Conservation (phyloP, 2,888 invertebrate genomes). For the Petrolisthes cinctipes region DNA sequence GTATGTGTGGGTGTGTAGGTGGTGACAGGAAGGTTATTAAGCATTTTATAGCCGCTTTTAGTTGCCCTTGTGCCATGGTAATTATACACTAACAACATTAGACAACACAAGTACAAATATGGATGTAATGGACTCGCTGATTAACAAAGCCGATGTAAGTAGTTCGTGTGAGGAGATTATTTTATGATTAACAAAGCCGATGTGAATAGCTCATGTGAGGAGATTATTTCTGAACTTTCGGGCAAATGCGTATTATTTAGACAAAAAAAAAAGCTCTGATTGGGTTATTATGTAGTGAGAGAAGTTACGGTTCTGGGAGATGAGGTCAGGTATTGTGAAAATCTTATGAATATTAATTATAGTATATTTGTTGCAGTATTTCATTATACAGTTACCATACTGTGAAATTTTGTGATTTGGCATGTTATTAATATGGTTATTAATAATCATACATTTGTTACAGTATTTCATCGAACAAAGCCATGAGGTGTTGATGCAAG, state of each 20-base stretch:
- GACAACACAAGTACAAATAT: conserved; percentile 5
- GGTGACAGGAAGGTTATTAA: too few species aligned
- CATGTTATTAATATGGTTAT: neutral
- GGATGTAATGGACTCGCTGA: conserved; percentile 53
- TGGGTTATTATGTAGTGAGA: too few species aligned
- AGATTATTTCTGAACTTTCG: too few species aligned
- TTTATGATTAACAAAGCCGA: too few species aligned
- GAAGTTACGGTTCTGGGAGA: too few species aligned
- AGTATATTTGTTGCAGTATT: neutral
- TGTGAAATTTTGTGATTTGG: neutral
- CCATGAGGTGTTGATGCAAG: conserved; percentile 57
- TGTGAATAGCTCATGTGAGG: too few species aligned
- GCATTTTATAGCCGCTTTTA: too few species aligned
- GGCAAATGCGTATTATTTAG: too few species aligned
- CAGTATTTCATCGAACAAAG: conserved; percentile 62
- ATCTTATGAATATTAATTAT: neutral
- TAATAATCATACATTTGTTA: conserved; percentile 6
- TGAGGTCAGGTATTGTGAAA: neutral
- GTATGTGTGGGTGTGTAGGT: too few species aligned
- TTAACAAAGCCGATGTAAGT: conserved; percentile 63
- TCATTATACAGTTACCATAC: neutral
- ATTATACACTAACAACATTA: neutral
- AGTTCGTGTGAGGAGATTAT: too few species aligned
- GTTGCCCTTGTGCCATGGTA: too few species aligned
- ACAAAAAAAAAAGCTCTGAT: too few species aligned